Evolutionary conservation across 2,888 invertebrate species (phyloP).

Genomic region (Muschampia plurimacula): DNA sequence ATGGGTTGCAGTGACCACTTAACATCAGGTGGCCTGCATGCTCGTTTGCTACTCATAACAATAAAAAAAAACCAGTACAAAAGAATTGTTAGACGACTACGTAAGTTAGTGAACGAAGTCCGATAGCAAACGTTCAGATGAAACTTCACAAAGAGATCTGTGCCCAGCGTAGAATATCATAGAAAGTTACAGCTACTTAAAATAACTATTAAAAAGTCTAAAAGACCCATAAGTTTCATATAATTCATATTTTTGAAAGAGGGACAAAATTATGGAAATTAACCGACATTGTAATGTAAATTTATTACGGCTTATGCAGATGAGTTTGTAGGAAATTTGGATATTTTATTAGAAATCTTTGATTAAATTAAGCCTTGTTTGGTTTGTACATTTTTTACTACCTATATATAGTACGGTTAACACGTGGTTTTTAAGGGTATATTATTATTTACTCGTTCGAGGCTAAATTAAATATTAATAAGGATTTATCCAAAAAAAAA

Average conservation of each 20-base stretch:
- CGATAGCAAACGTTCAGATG: too few relatives aligned
- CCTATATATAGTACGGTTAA: constrained; percentile 3
- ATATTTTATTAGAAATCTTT: constrained; percentile 13
- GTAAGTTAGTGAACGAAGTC: too few relatives aligned
- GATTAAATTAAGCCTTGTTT: neutral
- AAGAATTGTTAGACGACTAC: too few relatives aligned
- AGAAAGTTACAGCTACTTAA: neutral
- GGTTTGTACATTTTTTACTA: neutral
- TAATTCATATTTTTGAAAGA: constrained; percentile 7
- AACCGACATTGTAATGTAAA: constrained; percentile 28
- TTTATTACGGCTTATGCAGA: constrained; percentile 19
- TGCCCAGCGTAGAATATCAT: too few relatives aligned
- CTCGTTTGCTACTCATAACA: too few relatives aligned
- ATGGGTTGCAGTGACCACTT: too few relatives aligned
- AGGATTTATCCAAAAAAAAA: too few relatives aligned
- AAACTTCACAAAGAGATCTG: too few relatives aligned
- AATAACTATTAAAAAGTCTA: neutral
- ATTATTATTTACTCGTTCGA: too few relatives aligned
- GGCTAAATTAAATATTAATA: too few relatives aligned
- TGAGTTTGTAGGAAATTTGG: neutral
- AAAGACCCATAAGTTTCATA: neutral
- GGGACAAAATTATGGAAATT: constrained; percentile 31
- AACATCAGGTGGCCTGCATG: too few relatives aligned
- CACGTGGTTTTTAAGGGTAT: neutral
- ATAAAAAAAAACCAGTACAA: too few relatives aligned